phyloP scores from a whole-genome alignment of 2,113 vertebrate species.

The Cololabis saira region DNA sequence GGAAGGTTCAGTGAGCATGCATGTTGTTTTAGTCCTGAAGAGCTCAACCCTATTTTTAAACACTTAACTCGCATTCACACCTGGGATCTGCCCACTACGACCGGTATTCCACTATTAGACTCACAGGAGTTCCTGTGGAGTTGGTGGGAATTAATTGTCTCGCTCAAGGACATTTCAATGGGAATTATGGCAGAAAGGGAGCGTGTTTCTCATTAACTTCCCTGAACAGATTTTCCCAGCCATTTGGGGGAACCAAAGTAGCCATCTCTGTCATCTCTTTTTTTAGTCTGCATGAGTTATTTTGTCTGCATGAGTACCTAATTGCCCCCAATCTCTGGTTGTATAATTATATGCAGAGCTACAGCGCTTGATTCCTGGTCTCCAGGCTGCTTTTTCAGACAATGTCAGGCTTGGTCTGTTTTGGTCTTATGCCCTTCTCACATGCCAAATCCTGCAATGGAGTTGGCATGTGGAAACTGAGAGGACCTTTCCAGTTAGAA shows the following conservation, averaged over 20 bases:
- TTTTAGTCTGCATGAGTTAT: conserved; percentile 39
- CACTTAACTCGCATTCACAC: conserved; percentile 52
- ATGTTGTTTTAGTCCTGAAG: conserved; percentile 1
- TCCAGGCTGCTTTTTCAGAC: too few relatives aligned
- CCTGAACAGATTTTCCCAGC: conserved; percentile 21
- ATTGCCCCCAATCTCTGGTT: conserved; percentile 50
- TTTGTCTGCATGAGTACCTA: conserved; percentile 46
- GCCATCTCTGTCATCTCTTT: conserved; percentile 44
- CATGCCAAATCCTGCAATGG: too few relatives aligned
- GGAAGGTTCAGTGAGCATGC: conserved; percentile 35
- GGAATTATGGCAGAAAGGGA: conserved; percentile 23
- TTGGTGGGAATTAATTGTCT: conserved; percentile 57
- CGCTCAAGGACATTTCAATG: conserved; percentile 54
- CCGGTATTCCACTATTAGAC: conserved; percentile 34
- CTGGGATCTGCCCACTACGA: conserved; percentile 36
- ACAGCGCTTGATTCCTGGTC: background rate
- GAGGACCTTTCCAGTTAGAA: too few relatives aligned
- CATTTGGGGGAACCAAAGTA: conserved; percentile 30
- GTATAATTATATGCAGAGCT: conserved; percentile 55
- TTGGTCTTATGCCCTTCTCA: too few relatives aligned
- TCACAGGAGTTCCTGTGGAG: conserved; percentile 35
- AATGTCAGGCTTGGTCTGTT: too few relatives aligned
- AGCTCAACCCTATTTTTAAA: conserved; percentile 29
- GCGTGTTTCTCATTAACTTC: conserved; percentile 54
- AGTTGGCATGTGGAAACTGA: too few relatives aligned